Base-by-base conservation (phyloP, 2,113 vertebrate genomes). In the Zosterops borbonicus region DNA sequence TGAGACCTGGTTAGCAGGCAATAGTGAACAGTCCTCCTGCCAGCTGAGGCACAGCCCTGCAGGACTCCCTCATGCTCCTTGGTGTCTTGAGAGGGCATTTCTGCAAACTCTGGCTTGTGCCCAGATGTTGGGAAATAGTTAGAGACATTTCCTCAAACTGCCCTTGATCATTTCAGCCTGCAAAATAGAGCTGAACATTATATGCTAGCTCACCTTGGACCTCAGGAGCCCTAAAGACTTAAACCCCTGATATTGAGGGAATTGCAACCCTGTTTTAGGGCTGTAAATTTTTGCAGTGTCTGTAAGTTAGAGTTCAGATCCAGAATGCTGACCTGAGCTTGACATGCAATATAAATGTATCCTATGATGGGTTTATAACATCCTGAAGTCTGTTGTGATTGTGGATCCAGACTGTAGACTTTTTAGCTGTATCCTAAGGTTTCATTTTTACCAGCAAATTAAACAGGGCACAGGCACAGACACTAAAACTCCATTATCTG, bases 331-430 rank as follows among this genome's bases (percentile, higher is more conserved):
- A 95, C 95, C 96, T 94, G 86, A 94, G 95, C 92, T 94, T 97
- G 95, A 97, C 96, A 96, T 83, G 92, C 89, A 94, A 60, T 96
- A 97, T 97, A 97, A 97, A 86, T 90, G 94, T 90, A 95, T 96
- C 96, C 94, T 95, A 96, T 94, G 95, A 97, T 96, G 95, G 89
- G 92, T 96, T 97, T 97, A 97, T 94, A 96, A 89, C 94, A 94
- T 95, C 96, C 95, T 97, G 96, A 95, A 88, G 80, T 56, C 89
- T 93, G 92, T 90, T 94, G 76, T 83, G 77, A 42, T 94, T 96
- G 92, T 83, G 80, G 69, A 90, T 92, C 80, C 89, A 95, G 92
- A 75, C 92, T 93, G 56, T 73, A 95, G 89, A 90, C 86, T 35
- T 93, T 73, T 95, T 87, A 95, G 89, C 55, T 83, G 50, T 71